These are phyloP conservation scores for Hycleus cichorii DNA, from an alignment of 1,140 invertebrate genomes.

Conservation along the genomic window DNA sequence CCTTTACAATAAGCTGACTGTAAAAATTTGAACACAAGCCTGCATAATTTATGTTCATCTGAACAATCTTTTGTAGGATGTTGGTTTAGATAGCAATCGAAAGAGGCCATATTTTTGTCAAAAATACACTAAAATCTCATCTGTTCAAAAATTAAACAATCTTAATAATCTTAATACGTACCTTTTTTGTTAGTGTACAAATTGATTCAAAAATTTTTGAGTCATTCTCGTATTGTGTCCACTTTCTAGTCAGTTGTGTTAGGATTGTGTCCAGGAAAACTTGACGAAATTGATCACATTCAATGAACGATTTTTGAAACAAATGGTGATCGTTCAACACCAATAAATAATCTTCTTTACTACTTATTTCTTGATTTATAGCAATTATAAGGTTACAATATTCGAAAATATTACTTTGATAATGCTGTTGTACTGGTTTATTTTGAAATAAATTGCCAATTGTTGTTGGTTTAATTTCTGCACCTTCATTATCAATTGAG, in stretches of 20 bases:
- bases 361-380: conserved; percentile 14
- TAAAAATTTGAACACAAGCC: neutral
- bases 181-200: conserved; percentile 26
- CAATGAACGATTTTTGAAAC: conserved; percentile 20
- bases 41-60: neutral
- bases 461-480: too few species aligned
- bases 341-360: neutral
- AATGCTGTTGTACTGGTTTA: too few species aligned
- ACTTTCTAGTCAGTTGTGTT: conserved; percentile 15
- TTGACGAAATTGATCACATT: conserved; percentile 20
- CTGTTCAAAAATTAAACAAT: too few species aligned
- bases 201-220: conserved; percentile 21
- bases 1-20: neutral
- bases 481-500: too few species aligned
- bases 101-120: conserved; percentile 17
- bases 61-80: neutral
- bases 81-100: conserved; percentile 11
- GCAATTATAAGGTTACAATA: conserved; percentile 23
- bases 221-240: conserved; percentile 16
- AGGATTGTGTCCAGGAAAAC: conserved; percentile 22
- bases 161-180: conserved; percentile 15
- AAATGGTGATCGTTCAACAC: conserved; percentile 21
- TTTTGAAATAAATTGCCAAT: too few species aligned
- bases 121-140: conserved; percentile 24
- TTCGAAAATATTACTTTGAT: conserved; percentile 19